Percentiles rank a stretch among this genome's conserved stretches.
phyloP scores from a whole-genome alignment of 2,113 vertebrate species.

The Osmerus mordax region DNA sequence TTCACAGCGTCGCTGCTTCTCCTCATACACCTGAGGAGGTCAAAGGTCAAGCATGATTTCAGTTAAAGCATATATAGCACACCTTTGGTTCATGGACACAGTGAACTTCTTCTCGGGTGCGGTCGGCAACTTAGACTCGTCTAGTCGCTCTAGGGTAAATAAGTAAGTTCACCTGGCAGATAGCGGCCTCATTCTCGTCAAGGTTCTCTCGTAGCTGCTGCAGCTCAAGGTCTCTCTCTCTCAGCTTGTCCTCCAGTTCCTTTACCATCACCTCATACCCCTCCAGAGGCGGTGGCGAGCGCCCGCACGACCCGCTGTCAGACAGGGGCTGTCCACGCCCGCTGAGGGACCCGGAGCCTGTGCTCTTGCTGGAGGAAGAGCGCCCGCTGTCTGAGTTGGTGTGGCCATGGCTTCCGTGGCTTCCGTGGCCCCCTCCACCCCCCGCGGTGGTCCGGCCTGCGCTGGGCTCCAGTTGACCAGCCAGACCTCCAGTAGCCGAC shows the following conservation, averaged over 20 bases:
- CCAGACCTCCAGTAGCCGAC: constrained; percentile 49
- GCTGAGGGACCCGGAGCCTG: constrained; percentile 86
- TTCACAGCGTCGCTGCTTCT: constrained; percentile 86
- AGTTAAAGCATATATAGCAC: neutral
- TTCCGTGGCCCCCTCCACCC: constrained; percentile 58
- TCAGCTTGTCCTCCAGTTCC: constrained; percentile 92
- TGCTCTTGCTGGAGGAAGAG: constrained; percentile 96
- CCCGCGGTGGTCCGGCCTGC: constrained; percentile 48
- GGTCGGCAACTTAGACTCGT: neutral
- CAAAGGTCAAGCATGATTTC: constrained; percentile 7
- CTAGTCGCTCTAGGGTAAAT: neutral
- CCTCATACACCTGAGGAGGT: constrained; percentile 82
- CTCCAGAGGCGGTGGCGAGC: constrained; percentile 76
- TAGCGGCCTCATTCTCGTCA: constrained; percentile 89
- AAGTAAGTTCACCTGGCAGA: constrained; percentile 81
- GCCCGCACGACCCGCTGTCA: constrained; percentile 86
- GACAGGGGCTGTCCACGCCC: constrained; percentile 83
- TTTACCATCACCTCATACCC: constrained; percentile 86
- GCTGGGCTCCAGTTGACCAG: constrained; percentile 59
- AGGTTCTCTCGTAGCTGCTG: constrained; percentile 88
- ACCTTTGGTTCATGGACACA: neutral
- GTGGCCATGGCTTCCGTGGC: constrained; percentile 69
- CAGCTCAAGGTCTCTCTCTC: constrained; percentile 88
- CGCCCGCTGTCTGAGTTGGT: constrained; percentile 95
- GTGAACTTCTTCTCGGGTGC: neutral